A percentile compares a stretch with the other conserved stretches of the same genome.
Conservation (phyloP, 2,888 invertebrate species). For the Apodemia mormo region DNA sequence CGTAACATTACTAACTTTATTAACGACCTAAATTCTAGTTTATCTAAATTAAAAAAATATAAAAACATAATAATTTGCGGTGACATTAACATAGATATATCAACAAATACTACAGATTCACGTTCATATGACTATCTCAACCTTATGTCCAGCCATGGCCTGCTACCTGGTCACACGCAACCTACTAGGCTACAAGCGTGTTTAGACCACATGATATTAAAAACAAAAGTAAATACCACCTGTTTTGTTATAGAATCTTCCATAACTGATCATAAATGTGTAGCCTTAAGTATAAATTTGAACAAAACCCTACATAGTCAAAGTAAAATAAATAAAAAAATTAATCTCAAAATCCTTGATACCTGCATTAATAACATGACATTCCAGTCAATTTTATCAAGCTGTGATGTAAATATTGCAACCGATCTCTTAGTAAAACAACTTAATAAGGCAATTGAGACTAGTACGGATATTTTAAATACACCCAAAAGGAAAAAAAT, state of each 20-base stretch:
- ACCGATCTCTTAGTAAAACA: background rate
- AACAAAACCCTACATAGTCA: background rate
- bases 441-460: background rate
- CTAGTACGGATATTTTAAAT: background rate
- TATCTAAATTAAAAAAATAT: conserved; percentile 17
- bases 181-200: background rate
- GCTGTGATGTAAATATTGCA: background rate
- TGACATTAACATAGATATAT: conserved; percentile 36
- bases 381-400: background rate
- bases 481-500: background rate
- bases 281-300: background rate
- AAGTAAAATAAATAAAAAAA: no score
- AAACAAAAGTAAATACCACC: background rate
- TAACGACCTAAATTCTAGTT: no score
- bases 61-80: conserved; percentile 37
- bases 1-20: conserved; percentile 19
- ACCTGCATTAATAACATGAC: background rate
- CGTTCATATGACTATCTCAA: conserved; percentile 33
- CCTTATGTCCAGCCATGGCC: conserved; percentile 31
- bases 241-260: background rate
- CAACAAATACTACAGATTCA: conserved; percentile 20
- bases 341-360: no score
- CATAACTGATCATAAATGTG: background rate
- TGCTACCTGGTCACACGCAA: conserved; percentile 29
- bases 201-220: background rate